Evolutionary conservation across 2,797 vertebrate species (phyloP), one percentile per base, ranked within the genome.

Genomic region (Poecilia gillii): DNA sequence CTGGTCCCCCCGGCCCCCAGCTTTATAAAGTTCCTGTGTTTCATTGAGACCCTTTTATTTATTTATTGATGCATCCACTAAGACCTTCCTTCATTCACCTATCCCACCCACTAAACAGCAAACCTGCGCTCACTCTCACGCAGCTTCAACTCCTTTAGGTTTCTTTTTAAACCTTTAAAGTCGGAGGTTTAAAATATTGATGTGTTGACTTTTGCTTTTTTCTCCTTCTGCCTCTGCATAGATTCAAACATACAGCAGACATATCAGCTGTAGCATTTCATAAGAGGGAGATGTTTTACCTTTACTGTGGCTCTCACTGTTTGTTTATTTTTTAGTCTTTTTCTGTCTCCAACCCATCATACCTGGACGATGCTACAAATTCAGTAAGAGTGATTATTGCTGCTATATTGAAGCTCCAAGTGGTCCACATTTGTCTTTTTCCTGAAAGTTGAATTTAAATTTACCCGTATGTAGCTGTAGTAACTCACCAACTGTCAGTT

Each of bases 151-250:
- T 71, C 43, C 79, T 73, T 77, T 77, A 57, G 41, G 68, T 78
- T 90, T 2, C 6, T 70, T 71, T 86, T 83, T 84, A 88, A 81
- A 77, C 78, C 72, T 71, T 71, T 71, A 45, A 78, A 89, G 83
- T 62, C 66, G 59, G 39, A n/a, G 81, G 59, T 84, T 84, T 94
- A 62, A 93, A 94, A 93, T 88, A 94, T 94, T 80, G 81, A 93
- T 90, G 76, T 59, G 45, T 73, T 80, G 62, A 66, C 84, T 88
- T 84, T 64, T 72, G 73, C 64, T 51, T 83, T 45, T 74, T 20
- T 83, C 80, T 86, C 71, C 77, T 79, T 77, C 51, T 80, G 66
- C 73, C 23, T 84, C 80, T 64, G 73, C 77, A 85, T 77, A 80
- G 76, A 90, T 79, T 72, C 25, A 16, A 81, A 51, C 57, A 59